Conservation (phyloP, 2,888 invertebrate species). For the Seira sanloemensis region DNA sequence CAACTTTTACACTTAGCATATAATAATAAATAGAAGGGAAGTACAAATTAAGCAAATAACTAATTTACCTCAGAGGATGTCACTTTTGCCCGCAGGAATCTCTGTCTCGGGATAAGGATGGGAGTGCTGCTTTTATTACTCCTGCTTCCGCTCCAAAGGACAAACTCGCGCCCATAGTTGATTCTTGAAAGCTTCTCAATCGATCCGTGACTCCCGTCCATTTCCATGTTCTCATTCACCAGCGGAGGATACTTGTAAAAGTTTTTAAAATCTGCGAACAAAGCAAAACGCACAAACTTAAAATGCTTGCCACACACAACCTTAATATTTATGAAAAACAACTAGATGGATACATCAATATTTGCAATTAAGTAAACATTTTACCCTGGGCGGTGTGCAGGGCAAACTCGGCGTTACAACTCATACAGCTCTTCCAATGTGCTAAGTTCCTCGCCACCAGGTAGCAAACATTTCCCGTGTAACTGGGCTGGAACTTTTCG, state of each 20-base stretch:
- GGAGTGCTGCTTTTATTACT: conserved; percentile 37
- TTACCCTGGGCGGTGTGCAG: conserved; percentile 75
- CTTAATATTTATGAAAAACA: neutral
- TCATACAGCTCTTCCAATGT: conserved; percentile 80
- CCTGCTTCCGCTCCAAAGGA: conserved; percentile 33
- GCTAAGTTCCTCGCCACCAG: conserved; percentile 80
- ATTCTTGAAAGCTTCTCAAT: conserved; percentile 62
- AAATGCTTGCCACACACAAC: conserved; percentile 25
- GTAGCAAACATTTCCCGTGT: conserved; percentile 55
- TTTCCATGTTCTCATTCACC: conserved; percentile 73
- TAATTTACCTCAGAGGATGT: conserved; percentile 79
- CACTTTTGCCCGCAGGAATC: conserved; percentile 80
- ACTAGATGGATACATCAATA: neutral
- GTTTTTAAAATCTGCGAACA: conserved; percentile 77
- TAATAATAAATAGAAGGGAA: too few relatives aligned
- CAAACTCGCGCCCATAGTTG: conserved; percentile 45
- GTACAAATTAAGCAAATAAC: too few relatives aligned
- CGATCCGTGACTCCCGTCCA: conserved; percentile 55
- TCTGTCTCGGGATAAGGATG: conserved; percentile 80
- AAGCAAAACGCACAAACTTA: conserved; percentile 7
- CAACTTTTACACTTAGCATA: too few relatives aligned
- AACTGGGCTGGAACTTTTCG: conserved; percentile 66
- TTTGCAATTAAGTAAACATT: neutral
- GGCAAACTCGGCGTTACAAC: conserved; percentile 74
- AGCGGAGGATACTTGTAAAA: conserved; percentile 77